Evolutionary conservation across 2,888 invertebrate species (phyloP), one percentile per base, ranked within the genome.

Genomic region (Gastracanthus pulcherrimus): DNA sequence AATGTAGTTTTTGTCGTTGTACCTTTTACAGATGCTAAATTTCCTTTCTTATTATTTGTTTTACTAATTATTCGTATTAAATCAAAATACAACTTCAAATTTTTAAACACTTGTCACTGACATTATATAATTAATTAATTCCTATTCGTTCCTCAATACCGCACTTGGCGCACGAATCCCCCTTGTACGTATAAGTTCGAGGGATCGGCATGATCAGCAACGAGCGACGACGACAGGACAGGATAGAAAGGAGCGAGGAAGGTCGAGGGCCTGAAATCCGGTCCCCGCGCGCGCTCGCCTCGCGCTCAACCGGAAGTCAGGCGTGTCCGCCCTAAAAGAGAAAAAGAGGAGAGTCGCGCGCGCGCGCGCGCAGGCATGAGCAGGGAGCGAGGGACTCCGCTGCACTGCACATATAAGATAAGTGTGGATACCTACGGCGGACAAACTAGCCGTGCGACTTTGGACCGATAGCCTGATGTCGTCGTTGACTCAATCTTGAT

Each of bases 211-310:
- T 70, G 58, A 38, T 58, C 67, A 36, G 9, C 45, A 45, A 62
- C 62, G 60, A 2, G 11, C n/a, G 29, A 29, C 26, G 51, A 55
- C 3, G 13, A 16, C 45, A n/a, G 13, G 23, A 5, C 4, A n/a
- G 9, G 69, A 48, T 31, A 19, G 75, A 75, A 34, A 64, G 29
- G 74, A 38, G 51, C 62, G 23, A 29, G 76, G 69, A 84, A 83
- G 83, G 81, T 83, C 82, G 84, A 80, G 81, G 76, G 82, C 77
- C 80, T 83, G 80, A 83, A 84, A 83, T 84, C 83, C 84, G 82
- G 83, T 83, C 77, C 69, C 45, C 38, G n/a, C 51, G 36, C n/a
- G n/a, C 3, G 41, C n/a, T n/a, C n/a, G n/a, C n/a, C 77, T 48
- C 71, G 36, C 41, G 72, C 62, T 75, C 51, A 55, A 80, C 81